phyloP scores from a whole-genome alignment of 1,140 invertebrate species.

The Delia radicum region DNA sequence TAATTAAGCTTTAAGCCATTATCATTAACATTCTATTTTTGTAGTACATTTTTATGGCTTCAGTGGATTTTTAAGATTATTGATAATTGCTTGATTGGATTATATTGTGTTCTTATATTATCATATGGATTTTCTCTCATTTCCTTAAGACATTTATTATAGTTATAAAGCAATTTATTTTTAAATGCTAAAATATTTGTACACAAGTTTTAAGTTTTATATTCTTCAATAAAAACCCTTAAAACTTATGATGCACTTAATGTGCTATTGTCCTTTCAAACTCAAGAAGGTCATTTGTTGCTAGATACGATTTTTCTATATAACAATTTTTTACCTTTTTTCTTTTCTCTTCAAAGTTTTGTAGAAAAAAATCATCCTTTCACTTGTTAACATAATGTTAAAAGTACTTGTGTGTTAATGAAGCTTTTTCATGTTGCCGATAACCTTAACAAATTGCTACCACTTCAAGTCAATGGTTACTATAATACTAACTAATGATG shows the following conservation, averaged over 20 bases:
- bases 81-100: neutral
- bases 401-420: no score
- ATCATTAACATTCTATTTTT: neutral
- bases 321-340: no score
- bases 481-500: neutral
- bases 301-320: neutral
- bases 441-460: neutral
- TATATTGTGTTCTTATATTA: neutral
- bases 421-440: neutral
- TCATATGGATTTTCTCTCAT: neutral
- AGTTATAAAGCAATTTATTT: neutral
- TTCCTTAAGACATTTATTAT: neutral
- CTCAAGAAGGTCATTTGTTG: neutral
- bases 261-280: neutral
- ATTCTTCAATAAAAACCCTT: neutral
- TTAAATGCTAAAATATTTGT: neutral
- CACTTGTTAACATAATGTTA: no score
- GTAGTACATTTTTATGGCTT: neutral
- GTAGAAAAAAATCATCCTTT: no score
- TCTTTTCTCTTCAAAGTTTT: no score
- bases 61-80: neutral
- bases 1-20: neutral
- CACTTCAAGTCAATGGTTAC: neutral
- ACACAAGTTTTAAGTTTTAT: no score
- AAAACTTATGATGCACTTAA: neutral